These are phyloP conservation scores for Pyrocephalus nanus DNA, from an alignment of 2,797 vertebrate genomes.

Conservation along the genomic window DNA sequence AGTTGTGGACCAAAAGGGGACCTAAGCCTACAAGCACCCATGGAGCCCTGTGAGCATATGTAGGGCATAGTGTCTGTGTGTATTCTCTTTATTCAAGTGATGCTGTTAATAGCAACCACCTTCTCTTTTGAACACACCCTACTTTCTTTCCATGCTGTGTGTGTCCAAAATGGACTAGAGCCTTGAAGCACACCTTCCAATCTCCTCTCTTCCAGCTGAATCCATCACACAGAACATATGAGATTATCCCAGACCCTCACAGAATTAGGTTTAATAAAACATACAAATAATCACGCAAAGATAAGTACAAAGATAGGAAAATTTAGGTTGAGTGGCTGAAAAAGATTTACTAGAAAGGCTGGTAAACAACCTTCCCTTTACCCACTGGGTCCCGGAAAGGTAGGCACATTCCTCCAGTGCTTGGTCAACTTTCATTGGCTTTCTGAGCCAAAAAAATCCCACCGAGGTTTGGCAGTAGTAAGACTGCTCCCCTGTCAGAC, in stretches of 20 bases:
- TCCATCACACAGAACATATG: not conserved
- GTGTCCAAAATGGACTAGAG: not conserved
- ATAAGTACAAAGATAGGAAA: not conserved
- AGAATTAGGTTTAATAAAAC: not conserved
- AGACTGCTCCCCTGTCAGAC: not conserved
- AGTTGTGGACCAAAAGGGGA: not conserved
- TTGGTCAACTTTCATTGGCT: not conserved
- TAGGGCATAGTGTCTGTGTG: not conserved
- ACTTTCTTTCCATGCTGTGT: not conserved
- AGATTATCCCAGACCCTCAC: not conserved
- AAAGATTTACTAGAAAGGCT: not conserved
- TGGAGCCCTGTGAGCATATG: not conserved
- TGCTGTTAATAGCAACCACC: not conserved
- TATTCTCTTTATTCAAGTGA: not conserved
- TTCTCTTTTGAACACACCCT: not conserved
- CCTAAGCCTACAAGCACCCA: not conserved
- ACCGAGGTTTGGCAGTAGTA: not conserved
- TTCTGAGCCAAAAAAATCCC: not conserved
- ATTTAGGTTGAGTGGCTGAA: not conserved
- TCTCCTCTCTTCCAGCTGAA: not conserved
- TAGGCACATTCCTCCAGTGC: not conserved
- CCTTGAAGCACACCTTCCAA: not conserved
- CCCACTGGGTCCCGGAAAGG: not conserved
- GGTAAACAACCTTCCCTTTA: not conserved
- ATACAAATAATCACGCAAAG: not conserved